Conservation (phyloP, 2,888 invertebrate genomes). For the Drosophila nigritarsus region DNA sequence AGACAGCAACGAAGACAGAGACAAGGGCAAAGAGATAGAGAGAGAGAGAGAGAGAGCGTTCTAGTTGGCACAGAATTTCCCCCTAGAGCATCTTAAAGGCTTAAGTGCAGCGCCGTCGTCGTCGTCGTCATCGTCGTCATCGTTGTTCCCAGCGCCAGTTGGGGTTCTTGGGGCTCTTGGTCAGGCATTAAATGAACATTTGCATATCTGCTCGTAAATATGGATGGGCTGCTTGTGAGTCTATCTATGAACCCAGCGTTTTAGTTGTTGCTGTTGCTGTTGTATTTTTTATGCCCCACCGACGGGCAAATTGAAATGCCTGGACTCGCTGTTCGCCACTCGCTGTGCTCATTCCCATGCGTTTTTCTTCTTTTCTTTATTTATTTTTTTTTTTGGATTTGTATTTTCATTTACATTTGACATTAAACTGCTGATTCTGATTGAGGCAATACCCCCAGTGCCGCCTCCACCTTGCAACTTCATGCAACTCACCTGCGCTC, state of each 20-base stretch:
- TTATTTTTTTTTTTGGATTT: not conserved
- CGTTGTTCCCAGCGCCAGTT: constrained; percentile 70
- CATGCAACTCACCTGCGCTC: constrained; percentile 86
- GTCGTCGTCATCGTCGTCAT: constrained; percentile 22
- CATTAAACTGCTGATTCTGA: constrained; percentile 78
- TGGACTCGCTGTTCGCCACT: constrained; percentile 42
- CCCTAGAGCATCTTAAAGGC: constrained; percentile 69
- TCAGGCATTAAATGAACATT: constrained; percentile 73
- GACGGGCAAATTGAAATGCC: constrained; percentile 73
- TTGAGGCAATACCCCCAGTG: constrained; percentile 49
- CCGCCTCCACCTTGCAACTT: constrained; percentile 16
- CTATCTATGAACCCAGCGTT: constrained; percentile 58
- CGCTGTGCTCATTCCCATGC: constrained; percentile 77
- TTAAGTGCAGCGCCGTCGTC: constrained; percentile 65
- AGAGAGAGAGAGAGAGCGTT: constrained; percentile 15
- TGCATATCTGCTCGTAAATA: constrained; percentile 80
- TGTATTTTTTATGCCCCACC: constrained; percentile 8
- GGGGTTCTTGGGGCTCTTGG: constrained; percentile 44
- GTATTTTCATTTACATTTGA: constrained; percentile 55
- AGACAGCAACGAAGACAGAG: not conserved
- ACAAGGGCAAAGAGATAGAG: constrained; percentile 6
- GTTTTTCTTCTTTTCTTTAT: constrained; percentile 39
- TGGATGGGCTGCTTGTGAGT: constrained; percentile 70
- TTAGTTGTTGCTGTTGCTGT: constrained; percentile 2
- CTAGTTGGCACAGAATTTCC: constrained; percentile 20